A percentile compares a stretch with the other conserved stretches of the same genome.
These are phyloP conservation scores for Uropetala carovei DNA, from an alignment of 2,888 invertebrate species.

Conservation along the genomic window DNA sequence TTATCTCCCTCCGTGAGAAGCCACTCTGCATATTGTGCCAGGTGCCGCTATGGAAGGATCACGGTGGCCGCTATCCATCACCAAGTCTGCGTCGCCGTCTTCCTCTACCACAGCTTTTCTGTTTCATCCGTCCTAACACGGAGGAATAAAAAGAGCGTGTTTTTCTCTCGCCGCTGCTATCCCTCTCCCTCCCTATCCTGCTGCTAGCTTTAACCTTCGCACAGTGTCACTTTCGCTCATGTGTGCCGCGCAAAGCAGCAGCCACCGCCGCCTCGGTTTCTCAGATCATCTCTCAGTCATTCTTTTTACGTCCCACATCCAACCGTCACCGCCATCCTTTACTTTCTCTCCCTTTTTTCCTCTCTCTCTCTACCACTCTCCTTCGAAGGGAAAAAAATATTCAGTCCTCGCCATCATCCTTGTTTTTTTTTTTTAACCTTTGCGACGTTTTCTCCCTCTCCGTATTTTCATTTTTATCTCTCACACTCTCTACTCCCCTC, in stretches of 20 bases:
- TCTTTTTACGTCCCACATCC: conserved; percentile 28
- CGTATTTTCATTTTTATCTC: not conserved
- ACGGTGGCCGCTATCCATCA: conserved; percentile 51
- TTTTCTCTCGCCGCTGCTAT: not conserved
- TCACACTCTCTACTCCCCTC: not conserved
- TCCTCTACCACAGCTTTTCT: not conserved
- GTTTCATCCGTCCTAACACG: not conserved
- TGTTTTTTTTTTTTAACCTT: conserved; percentile 36
- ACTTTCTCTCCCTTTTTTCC: not conserved
- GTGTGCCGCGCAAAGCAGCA: not conserved
- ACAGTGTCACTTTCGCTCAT: not conserved
- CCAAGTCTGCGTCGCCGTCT: not conserved
- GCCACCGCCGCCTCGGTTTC: not conserved
- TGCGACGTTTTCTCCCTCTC: conserved; percentile 2
- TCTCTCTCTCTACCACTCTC: not conserved
- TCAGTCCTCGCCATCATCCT: not conserved
- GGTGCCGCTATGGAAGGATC: conserved; percentile 57
- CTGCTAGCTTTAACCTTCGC: not conserved
- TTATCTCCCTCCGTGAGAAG: conserved; percentile 33
- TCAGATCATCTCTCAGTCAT: not conserved
- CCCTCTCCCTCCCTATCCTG: not conserved
- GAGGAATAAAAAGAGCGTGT: not conserved
- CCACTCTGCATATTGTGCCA: conserved; percentile 60
- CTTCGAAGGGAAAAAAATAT: conserved; percentile 16
- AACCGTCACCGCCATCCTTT: conserved; percentile 20